Conservation (phyloP, 2,888 invertebrate species). For the Leuctra nigra region DNA sequence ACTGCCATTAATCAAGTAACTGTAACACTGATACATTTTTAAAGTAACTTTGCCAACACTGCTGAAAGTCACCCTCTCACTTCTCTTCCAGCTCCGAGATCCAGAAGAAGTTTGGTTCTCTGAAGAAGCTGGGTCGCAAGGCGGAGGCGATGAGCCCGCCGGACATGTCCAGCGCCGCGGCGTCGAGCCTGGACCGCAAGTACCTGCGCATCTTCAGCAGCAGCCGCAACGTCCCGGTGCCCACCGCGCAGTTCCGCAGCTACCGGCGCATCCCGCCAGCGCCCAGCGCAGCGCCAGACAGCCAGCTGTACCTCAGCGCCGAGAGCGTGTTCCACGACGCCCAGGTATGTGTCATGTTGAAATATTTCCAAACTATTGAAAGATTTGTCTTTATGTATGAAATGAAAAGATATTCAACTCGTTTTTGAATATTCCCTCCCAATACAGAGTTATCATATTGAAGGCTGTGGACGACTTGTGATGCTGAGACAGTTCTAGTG, state of each 20-base stretch:
- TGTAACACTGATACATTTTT: too few relatives aligned
- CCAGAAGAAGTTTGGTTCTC: conserved; percentile 58
- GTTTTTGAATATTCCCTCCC: too few relatives aligned
- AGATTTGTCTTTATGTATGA: too few relatives aligned
- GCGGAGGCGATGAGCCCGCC: conserved; percentile 24
- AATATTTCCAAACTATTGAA: too few relatives aligned
- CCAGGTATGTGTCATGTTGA: too few relatives aligned
- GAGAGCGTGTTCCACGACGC: conserved; percentile 14
- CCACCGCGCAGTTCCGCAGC: conserved; percentile 71
- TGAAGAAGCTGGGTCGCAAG: conserved; percentile 56
- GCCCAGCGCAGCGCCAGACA: not conserved
- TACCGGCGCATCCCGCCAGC: conserved; percentile 53
- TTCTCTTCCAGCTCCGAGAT: conserved; percentile 30
- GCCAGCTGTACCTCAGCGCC: conserved; percentile 10
- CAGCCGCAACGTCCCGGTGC: conserved; percentile 53
- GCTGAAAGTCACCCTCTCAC: not conserved
- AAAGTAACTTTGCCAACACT: not conserved
- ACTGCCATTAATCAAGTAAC: too few relatives aligned
- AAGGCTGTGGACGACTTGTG: too few relatives aligned
- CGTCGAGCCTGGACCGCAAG: conserved; percentile 64
- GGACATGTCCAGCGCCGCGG: conserved; percentile 36
- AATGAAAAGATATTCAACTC: too few relatives aligned
- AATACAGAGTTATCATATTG: too few relatives aligned
- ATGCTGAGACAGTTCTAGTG: too few relatives aligned
- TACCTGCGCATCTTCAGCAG: conserved; percentile 53